Evolutionary conservation across 2,797 vertebrate species (phyloP).

Genomic region (Anas georgica): DNA sequence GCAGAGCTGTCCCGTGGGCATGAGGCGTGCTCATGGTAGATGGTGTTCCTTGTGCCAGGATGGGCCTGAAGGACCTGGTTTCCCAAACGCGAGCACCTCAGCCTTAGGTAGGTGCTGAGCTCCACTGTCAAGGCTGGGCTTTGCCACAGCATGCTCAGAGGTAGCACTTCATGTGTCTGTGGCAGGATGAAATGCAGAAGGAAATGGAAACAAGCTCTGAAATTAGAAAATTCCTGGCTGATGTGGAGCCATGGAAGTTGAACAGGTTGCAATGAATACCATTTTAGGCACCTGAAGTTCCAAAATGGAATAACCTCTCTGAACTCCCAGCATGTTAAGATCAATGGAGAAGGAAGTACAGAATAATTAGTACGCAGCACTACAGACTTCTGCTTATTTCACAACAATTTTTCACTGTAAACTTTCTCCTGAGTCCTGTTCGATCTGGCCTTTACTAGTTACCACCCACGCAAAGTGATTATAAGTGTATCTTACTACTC

Average conservation of each 20-base stretch:
- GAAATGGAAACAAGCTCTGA: background rate
- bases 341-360: background rate
- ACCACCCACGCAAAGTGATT: background rate
- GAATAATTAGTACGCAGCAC: background rate
- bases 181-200: background rate
- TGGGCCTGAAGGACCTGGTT: background rate
- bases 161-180: background rate
- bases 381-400: constrained; percentile 1
- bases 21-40: accelerated
- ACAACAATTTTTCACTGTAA: background rate
- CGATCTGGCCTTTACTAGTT: background rate
- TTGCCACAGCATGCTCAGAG: accelerated
- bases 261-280: background rate
- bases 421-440: background rate
- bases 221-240: background rate
- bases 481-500: background rate
- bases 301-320: background rate
- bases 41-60: accelerated
- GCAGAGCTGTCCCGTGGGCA: background rate
- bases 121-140: background rate
- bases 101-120: background rate
- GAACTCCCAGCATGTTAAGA: background rate
- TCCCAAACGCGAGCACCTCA: background rate
- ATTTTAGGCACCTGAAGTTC: background rate
- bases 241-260: background rate